These are phyloP conservation scores for Drosophila quinaria DNA, from an alignment of 2,888 invertebrate species.

Conservation along the genomic window DNA sequence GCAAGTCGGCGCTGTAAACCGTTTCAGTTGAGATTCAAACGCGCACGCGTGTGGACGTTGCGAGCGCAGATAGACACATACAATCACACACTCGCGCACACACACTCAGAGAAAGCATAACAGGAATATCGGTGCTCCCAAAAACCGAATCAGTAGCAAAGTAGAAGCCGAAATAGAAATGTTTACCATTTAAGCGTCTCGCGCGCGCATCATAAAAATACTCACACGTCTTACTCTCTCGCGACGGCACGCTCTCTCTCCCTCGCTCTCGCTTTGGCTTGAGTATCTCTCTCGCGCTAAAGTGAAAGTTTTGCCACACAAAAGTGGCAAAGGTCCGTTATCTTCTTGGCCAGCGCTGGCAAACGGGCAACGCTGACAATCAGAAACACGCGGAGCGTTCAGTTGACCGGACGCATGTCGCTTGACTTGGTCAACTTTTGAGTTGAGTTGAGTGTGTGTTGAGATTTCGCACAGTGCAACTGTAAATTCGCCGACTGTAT, in stretches of 20 bases:
- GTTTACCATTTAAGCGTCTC: conserved; percentile 78
- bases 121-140: conserved; percentile 56
- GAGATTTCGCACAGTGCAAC: conserved; percentile 44
- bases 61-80: conserved; percentile 33
- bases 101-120: conserved; percentile 64
- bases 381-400: conserved; percentile 83
- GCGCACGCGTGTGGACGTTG: conserved; percentile 72
- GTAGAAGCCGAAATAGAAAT: conserved; percentile 76
- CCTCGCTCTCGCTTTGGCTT: conserved; percentile 13
- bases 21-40: conserved; percentile 76
- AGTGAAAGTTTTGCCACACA: conserved; percentile 84
- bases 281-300: conserved; percentile 69
- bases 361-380: conserved; percentile 61
- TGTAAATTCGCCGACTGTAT: conserved; percentile 46
- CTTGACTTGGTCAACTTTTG: conserved; percentile 46
- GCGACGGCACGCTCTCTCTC: conserved; percentile 16
- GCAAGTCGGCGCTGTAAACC: conserved; percentile 64
- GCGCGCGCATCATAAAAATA: conserved; percentile 60
- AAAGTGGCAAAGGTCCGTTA: conserved; percentile 84
- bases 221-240: conserved; percentile 65
- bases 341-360: conserved; percentile 79
- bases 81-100: conserved; percentile 9
- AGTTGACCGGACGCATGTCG: conserved; percentile 80
- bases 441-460: conserved; percentile 36
- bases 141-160: conserved; percentile 52